Base-by-base conservation (phyloP, 1,140 invertebrate species). In the Drosophila fuyamai region DNA sequence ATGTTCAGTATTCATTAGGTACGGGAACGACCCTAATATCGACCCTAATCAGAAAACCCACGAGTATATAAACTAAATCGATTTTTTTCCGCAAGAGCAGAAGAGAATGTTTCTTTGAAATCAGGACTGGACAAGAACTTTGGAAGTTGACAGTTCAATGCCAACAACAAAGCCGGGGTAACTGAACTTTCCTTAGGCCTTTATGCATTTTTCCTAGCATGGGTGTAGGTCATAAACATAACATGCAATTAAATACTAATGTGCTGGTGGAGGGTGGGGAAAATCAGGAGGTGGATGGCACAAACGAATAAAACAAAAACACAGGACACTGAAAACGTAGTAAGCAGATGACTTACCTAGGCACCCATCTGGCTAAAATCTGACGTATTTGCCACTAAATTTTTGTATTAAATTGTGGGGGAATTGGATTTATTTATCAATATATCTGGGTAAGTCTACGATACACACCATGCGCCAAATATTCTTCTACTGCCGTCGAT, bases 321-420 rank as follows among this genome's bases (percentile, higher is more conserved):
- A 38, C 36, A 44, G 41, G 8, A 77, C 10, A 74, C 38, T 43
- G 51, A 47, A 46, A 50, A 38, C 40, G 38, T 65, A 61, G 57
- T 47, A 46, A 85, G 65, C 60, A 51, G 60, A 65, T 41, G 66
- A 89, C 84, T 89, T 84, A 89, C 84, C 84, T 89, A 81, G 84
- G 80, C 76, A 89, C 79, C 84, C 84, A 89, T 89, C 84, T 89
- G 54, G 60, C 84, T 81, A 89, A 43, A 50, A 89, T 84, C 51
- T 89, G 61, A 62, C 84, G 84, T 81, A 89, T 81, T 81, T 89
- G 84, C 84, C 65, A 89, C 84, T 89, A 89, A 35, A 58, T 55
- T 62, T 55, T 51, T 38, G 40, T 47, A 50, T 61, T 32, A 18
- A 13, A 44, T 16, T 46, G 32, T 8, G 43, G 47, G 61, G 72